Percentiles rank a stretch among this genome's conserved stretches.
phyloP scores from a whole-genome alignment of 2,888 invertebrate species.

The Serripes groenlandicus region DNA sequence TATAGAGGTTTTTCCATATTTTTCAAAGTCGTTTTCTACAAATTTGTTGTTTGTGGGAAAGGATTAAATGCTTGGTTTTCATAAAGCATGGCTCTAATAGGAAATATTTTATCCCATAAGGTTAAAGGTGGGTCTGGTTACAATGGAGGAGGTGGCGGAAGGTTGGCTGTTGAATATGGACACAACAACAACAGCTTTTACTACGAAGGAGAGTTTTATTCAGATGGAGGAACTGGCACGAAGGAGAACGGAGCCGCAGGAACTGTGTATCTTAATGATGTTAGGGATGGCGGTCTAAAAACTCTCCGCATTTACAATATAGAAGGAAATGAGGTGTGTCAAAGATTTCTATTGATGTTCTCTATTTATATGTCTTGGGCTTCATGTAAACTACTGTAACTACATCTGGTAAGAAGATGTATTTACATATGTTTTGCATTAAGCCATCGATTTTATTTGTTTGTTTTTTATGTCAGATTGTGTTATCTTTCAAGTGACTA shows the following conservation, averaged over 20 bases:
- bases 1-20: neutral
- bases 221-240: conserved; percentile 70
- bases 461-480: no score
- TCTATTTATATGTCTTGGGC: no score
- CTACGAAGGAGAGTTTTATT: conserved; percentile 68
- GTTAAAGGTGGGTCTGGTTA: conserved; percentile 75
- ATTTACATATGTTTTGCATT: no score
- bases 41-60: neutral
- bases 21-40: neutral
- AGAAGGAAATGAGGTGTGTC: conserved; percentile 70
- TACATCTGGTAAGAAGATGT: no score
- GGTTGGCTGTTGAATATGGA: conserved; percentile 67
- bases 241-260: conserved; percentile 78
- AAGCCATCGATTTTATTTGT: no score
- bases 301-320: conserved; percentile 73
- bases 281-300: conserved; percentile 47
- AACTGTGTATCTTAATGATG: conserved; percentile 72
- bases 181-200: conserved; percentile 43
- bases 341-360: no score
- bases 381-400: no score
- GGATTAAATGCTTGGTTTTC: no score
- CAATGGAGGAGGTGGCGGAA: conserved; percentile 78
- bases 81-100: no score
- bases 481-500: no score
- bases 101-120: conserved; percentile 50